Conservation (phyloP, 2,113 vertebrate species). For the Scytalopus superciliaris region DNA sequence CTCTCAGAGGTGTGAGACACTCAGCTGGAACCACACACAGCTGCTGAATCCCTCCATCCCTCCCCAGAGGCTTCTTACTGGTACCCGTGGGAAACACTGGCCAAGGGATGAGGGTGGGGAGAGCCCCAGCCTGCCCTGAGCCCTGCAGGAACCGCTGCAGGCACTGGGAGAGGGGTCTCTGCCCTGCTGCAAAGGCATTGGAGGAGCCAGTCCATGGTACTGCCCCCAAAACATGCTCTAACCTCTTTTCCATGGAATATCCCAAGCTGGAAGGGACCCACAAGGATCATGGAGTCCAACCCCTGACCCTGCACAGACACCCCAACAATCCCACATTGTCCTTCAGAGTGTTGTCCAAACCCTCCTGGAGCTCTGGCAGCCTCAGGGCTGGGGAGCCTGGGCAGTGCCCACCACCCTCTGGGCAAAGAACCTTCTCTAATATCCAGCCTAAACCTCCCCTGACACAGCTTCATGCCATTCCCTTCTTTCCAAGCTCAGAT, state of each 20-base stretch:
- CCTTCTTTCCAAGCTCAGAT: not conserved
- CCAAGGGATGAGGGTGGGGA: not conserved
- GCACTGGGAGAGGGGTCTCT: not conserved
- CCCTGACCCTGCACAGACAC: no score
- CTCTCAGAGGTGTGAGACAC: fast-evolving
- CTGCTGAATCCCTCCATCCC: no score
- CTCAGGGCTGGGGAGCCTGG: not conserved
- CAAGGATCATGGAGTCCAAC: no score
- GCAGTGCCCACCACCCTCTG: not conserved
- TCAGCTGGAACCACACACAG: fast-evolving
- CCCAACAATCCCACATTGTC: not conserved
- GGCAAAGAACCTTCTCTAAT: not conserved
- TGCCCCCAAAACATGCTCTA: not conserved
- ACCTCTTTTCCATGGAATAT: not conserved
- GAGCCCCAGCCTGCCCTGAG: not conserved
- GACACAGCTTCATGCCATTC: not conserved
- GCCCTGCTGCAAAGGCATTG: not conserved
- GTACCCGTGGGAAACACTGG: fast-evolving
- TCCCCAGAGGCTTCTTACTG: fast-evolving
- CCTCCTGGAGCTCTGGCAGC: not conserved
- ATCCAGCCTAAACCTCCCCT: not conserved
- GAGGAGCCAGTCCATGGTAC: not conserved
- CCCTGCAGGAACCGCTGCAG: not conserved
- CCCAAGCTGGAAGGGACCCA: no score
- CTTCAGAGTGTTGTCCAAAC: not conserved